phyloP scores from a whole-genome alignment of 2,888 invertebrate species.

The Drosophila neonasuta region DNA sequence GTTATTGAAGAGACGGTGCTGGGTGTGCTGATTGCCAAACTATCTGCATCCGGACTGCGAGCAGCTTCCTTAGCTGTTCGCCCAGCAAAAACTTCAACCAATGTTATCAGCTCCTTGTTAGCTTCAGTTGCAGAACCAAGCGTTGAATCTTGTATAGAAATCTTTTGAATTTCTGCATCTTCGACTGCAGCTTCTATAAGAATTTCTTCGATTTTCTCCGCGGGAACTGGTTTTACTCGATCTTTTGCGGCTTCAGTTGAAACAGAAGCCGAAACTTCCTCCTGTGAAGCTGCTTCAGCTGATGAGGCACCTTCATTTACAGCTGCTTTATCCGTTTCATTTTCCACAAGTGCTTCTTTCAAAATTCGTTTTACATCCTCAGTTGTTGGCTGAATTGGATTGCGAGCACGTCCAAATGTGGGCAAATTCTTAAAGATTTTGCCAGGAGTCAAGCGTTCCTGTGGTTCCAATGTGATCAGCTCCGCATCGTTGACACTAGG shows the following conservation, averaged over 20 bases:
- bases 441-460: not conserved
- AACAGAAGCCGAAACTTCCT: too few relatives aligned
- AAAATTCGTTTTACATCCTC: not conserved
- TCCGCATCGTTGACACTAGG: slow-evolving; percentile 1
- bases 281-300: not conserved
- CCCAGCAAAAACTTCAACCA: not conserved
- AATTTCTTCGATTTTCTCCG: not conserved
- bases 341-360: not conserved
- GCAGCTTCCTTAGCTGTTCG: not conserved
- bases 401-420: slow-evolving; percentile 7
- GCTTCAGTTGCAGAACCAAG: too few relatives aligned
- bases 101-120: too few relatives aligned
- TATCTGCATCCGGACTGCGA: not conserved
- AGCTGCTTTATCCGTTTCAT: not conserved
- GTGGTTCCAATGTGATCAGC: not conserved
- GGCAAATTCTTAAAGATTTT: slow-evolving; percentile 16
- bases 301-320: not conserved
- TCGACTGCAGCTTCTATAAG: not conserved
- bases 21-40: not conserved
- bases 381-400: too few relatives aligned
- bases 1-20: not conserved
- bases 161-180: too few relatives aligned
- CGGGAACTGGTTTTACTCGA: not conserved
- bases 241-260: too few relatives aligned
- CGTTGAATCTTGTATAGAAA: too few relatives aligned